Evolutionary conservation across 92 coral and sea anemone species (phyloP), one percentile per base, ranked within the genome.

Genomic region (Porites lobata): DNA sequence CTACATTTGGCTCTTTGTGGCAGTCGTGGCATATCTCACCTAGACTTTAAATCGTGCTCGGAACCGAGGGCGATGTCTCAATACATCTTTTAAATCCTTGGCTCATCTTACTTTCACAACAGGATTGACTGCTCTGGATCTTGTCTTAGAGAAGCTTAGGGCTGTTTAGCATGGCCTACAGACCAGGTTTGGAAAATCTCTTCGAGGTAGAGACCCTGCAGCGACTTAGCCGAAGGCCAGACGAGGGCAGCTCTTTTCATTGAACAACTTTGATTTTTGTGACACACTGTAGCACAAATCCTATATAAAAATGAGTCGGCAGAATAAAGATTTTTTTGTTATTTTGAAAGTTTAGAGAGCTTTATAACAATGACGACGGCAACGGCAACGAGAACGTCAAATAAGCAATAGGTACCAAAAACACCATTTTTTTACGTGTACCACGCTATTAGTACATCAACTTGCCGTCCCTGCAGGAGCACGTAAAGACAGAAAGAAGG

Each of bases 71-170:
- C 19, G 80, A 76, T 57, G 58, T 56, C 52, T 76, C 66, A 56
- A 76, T 56, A 76, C 80, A 76, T 76, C 66, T 56, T 76, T 76
- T 76, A 76, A 56, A 76, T 76, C 80, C 58, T 57, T 57, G 17
- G 79, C 65, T 14, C 67, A 76, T 76, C 29, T 57, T 56, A 22
- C 54, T 58, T 57, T 57, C 80, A 56, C 56, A 76, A 56, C 20
- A 56, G 1, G 80, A 51, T 76, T 76, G 67, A 57, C 80, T 75
- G 21, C 54, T 53, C 38, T 53, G 17, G 18, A 54, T 75, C 79
- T 53, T 21, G 65, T 76, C 80, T 66, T 76, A 51, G 79, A 75
- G 19, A 9, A 54, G 20, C 50, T 75, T 75, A 6, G 19, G 7
- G 7, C 58, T 57, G 50, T 1, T 57, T 14, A 58, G 13, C 80